These are phyloP conservation scores for Limanda limanda DNA, from an alignment of 2,113 vertebrate species.

Conservation along the genomic window DNA sequence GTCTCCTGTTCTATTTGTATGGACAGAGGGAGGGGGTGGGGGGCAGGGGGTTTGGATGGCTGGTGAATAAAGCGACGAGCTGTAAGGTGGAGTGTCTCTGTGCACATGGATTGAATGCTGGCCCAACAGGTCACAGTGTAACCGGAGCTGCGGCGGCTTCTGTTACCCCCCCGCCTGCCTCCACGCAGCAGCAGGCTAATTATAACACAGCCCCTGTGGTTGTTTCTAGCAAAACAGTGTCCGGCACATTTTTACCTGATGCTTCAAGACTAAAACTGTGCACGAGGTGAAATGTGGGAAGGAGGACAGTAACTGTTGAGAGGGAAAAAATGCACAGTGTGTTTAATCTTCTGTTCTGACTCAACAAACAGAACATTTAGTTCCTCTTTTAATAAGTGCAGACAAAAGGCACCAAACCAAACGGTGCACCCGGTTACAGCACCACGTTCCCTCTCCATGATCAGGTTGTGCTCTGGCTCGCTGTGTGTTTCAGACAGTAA, in stretches of 20 bases:
- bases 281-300: conserved; percentile 9
- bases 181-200: conserved; percentile 66
- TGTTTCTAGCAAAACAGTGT: conserved; percentile 44
- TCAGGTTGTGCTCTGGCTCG: background rate
- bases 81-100: conserved; percentile 41
- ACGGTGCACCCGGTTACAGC: background rate
- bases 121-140: conserved; percentile 68
- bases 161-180: conserved; percentile 68
- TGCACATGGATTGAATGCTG: conserved; percentile 46
- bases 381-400: too few species aligned
- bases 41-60: conserved; percentile 33
- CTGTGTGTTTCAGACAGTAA: too few species aligned
- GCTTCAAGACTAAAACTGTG: conserved; percentile 11
- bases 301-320: background rate
- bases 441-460: background rate
- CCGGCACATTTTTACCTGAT: conserved; percentile 58
- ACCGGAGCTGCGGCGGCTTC: conserved; percentile 68
- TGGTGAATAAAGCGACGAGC: conserved; percentile 57
- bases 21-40: background rate
- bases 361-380: too few species aligned
- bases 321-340: background rate
- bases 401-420: too few species aligned
- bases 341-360: too few species aligned
- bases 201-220: conserved; percentile 66
- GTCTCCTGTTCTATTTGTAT: conserved; percentile 50